phyloP scores from a whole-genome alignment of 2,888 invertebrate genomes.

The Ectemnius continuus region DNA sequence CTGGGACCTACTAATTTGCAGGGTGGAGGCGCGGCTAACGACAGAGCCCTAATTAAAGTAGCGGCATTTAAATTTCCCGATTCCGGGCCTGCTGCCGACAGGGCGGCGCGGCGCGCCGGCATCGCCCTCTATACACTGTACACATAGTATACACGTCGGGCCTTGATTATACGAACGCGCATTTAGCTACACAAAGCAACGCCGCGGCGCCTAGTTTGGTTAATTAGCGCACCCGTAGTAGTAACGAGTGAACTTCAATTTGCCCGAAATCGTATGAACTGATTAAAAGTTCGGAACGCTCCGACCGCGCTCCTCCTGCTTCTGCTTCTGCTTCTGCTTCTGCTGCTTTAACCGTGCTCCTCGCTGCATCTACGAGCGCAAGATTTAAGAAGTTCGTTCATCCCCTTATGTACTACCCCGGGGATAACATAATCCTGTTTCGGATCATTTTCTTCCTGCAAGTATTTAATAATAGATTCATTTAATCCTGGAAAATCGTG shows the following conservation, averaged over 20 bases:
- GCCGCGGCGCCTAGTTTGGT: slow-evolving; percentile 41
- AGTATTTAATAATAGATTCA: no score
- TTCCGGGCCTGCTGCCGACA: slow-evolving; percentile 34
- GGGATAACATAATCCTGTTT: no score
- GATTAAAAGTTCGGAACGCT: slow-evolving; percentile 52
- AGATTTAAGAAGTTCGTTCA: no score
- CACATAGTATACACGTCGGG: not conserved
- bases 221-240: slow-evolving; percentile 50
- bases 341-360: no score
- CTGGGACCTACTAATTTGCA: slow-evolving; percentile 31
- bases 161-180: slow-evolving; percentile 32
- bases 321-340: no score
- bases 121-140: not conserved
- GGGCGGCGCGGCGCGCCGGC: not conserved
- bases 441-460: no score
- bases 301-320: no score
- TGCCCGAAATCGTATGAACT: slow-evolving; percentile 54
- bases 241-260: slow-evolving; percentile 51
- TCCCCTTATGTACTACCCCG: no score
- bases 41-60: slow-evolving; percentile 49
- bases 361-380: no score
- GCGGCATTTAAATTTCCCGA: slow-evolving; percentile 43
- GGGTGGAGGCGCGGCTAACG: slow-evolving; percentile 20
- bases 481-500: no score
- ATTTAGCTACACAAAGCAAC: slow-evolving; percentile 42